A percentile compares a stretch with the other conserved stretches of the same genome.
phyloP scores from a whole-genome alignment of 2,888 invertebrate genomes.

The Drosophila peninsularis region DNA sequence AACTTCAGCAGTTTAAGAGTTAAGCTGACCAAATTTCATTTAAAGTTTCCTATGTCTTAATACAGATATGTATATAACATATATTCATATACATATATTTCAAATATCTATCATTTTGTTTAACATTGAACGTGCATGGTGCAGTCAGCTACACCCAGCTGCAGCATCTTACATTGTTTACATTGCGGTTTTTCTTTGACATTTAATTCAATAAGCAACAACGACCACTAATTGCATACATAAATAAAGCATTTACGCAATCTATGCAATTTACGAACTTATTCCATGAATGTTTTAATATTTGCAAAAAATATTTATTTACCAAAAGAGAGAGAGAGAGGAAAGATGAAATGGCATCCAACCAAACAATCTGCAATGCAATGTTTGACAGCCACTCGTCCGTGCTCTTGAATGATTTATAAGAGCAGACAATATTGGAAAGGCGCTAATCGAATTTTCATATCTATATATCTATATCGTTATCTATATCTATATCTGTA shows the following conservation, averaged over 20 bases:
- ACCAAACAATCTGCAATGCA: constrained; percentile 10
- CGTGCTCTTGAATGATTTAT: constrained; percentile 45
- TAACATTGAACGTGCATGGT: neutral
- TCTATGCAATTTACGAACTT: constrained; percentile 5
- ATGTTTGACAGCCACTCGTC: constrained; percentile 29
- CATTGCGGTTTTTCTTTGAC: neutral
- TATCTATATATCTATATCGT: constrained; percentile 36
- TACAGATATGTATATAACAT: neutral
- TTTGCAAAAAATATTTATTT: constrained; percentile 7
- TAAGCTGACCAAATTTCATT: neutral
- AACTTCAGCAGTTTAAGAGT: neutral
- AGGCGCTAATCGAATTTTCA: constrained; percentile 70
- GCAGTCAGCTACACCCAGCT: neutral
- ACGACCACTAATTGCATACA: constrained; percentile 15
- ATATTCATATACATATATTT: neutral
- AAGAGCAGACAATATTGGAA: constrained; percentile 35
- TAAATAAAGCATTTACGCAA: constrained; percentile 12
- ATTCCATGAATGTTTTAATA: neutral
- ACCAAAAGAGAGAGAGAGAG: constrained; percentile 2
- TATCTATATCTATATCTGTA: neutral
- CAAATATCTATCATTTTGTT: neutral
- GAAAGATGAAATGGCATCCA: neutral
- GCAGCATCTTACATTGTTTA: neutral
- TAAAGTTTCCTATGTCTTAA: neutral
- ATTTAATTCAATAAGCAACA: constrained; percentile 5